Evolutionary conservation across 2,888 invertebrate genomes (phyloP).

Genomic region (Phragmatobia fuliginosa): DNA sequence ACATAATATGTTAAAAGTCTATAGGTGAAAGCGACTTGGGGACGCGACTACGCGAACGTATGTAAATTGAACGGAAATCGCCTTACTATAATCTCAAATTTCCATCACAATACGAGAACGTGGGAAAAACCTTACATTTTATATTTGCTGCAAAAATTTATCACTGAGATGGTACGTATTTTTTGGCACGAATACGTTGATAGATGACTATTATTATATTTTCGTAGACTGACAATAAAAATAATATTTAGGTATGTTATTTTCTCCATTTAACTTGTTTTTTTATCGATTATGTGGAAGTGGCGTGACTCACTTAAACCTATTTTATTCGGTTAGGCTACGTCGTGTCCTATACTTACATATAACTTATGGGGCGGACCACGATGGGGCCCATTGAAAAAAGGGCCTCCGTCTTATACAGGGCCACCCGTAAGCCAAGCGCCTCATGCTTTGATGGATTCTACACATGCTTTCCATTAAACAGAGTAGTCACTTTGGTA

Average conservation of each 20-base stretch:
- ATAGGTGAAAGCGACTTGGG: neutral
- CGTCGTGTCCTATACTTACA: neutral
- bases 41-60: constrained; percentile 3
- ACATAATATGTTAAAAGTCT: neutral
- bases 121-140: constrained; percentile 5
- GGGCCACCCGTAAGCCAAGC: too few relatives aligned
- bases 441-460: too few relatives aligned
- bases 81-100: constrained; percentile 46
- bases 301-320: neutral
- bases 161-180: neutral
- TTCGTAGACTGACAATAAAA: neutral
- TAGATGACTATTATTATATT: neutral
- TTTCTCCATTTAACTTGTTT: too few relatives aligned
- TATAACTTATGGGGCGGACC: too few relatives aligned
- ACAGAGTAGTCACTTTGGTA: too few relatives aligned
- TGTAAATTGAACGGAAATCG: constrained; percentile 52
- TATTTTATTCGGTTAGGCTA: neutral
- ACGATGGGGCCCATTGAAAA: too few relatives aligned
- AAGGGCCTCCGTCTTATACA: too few relatives aligned
- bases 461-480: too few relatives aligned
- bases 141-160: neutral
- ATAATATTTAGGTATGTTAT: neutral
- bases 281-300: neutral
- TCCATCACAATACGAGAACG: constrained; percentile 30
- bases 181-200: neutral